Evolutionary conservation across 1,140 invertebrate genomes (phyloP), one percentile per base, ranked within the genome.

Genomic region (Nasonia giraulti): DNA sequence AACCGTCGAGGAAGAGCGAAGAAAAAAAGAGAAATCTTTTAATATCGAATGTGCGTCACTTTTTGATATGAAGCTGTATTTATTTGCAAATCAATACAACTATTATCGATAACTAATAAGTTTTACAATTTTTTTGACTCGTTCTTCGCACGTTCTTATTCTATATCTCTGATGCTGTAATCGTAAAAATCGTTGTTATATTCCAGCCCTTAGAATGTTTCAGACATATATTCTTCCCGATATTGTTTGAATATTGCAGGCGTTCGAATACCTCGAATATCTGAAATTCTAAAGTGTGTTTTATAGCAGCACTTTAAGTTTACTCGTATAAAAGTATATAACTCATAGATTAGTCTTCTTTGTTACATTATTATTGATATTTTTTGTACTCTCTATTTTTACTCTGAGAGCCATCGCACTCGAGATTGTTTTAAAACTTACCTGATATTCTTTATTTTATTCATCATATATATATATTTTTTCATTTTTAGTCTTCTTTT

Each of bases 21-120:
- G 74, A 33, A 85, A 33, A 78, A 81, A 69, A 87, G 69, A 85
- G 78, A 75, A n/a, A 82, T 33, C 86, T 85, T 75, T 80, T 83
- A 88, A 80, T 87, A 76, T 87, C 74, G 55, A 74, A 87, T 81
- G 55, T 79, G 68, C 76, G 75, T 83, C 75, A 82, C 50, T 80
- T 82, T 84, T 87, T 82, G 66, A 88, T 87, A 85, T 86, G 50
- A 76, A 86, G 55, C 87, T 90, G 88, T 88, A 90, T 88, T 90
- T 87, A 89, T 89, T 89, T 87, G 87, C 87, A 87, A 87, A 78
- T 81, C 85, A 85, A 82, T 87, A 82, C 86, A 83, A 86, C 33
- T 83, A 69, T 83, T 79, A 86, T 81, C 73, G 78, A 82, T 69
- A 82, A 84, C 69, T 68, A 44, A 83, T 80, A 71, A 50, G 80